Conservation (phyloP, 2,113 vertebrate genomes). For the crab-eating macaque (Macaca fascicularis) region DNA sequence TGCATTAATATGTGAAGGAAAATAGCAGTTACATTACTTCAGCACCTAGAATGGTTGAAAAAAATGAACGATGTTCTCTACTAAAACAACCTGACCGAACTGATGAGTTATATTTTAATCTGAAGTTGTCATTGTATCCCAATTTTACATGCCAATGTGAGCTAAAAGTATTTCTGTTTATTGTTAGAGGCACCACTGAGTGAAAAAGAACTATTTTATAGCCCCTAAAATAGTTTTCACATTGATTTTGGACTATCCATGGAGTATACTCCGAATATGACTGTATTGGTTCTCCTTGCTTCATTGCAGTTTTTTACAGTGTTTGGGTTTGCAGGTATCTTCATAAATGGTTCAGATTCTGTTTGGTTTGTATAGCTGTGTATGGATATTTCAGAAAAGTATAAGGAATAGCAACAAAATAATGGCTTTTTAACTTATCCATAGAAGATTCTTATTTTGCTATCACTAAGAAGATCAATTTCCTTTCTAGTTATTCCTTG, state of each 20-base stretch:
- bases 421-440: conserved; percentile 36
- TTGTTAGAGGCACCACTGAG: not conserved
- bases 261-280: not conserved
- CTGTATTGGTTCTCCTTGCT: not conserved
- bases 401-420: conserved; percentile 40
- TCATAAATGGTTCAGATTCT: conserved; percentile 36
- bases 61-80: not conserved
- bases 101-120: conserved; percentile 45
- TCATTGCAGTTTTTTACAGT: not conserved
- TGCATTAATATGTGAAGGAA: conserved; percentile 22
- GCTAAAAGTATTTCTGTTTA: not conserved
- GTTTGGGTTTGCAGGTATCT: conserved; percentile 24
- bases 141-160: not conserved
- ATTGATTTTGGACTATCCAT: not conserved
- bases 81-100: not conserved
- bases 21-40: not conserved
- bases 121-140: not conserved
- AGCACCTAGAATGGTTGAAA: not conserved
- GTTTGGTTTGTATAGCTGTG: conserved; percentile 9
- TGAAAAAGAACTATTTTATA: not conserved
- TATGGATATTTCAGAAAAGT: conserved; percentile 46
- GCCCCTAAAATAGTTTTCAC: not conserved
- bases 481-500: conserved; percentile 72
- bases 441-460: conserved; percentile 46
- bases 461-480: conserved; percentile 63